These are phyloP conservation scores for Sterrhoptilus dennistouni DNA, from an alignment of 2,113 vertebrate species.

Conservation along the genomic window DNA sequence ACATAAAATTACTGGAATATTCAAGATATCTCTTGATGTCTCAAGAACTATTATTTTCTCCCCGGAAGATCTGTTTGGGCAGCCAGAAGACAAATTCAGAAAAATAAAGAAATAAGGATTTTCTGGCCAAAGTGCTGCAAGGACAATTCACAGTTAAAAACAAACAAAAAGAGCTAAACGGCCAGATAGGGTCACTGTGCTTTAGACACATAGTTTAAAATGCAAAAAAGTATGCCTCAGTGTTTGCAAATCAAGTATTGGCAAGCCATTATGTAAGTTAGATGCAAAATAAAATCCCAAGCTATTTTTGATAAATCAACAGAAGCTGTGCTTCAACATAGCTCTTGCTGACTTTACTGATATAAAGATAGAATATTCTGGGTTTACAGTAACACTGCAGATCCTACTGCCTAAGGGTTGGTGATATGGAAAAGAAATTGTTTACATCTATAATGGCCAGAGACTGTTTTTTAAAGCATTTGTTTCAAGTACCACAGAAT, in stretches of 20 bases:
- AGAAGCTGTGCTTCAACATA: not conserved
- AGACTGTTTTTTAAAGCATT: not conserved
- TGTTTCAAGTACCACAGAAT: not conserved
- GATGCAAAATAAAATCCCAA: not conserved
- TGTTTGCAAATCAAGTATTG: not conserved
- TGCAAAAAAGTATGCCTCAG: not conserved
- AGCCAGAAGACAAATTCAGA: not conserved
- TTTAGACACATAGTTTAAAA: not conserved
- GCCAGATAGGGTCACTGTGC: not conserved
- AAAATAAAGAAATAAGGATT: not conserved
- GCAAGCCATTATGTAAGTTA: not conserved
- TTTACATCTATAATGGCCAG: not conserved
- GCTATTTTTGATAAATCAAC: not conserved
- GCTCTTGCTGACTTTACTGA: not conserved
- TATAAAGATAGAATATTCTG: not conserved
- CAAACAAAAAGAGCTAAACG: not conserved
- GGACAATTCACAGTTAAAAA: not conserved
- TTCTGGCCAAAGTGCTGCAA: not conserved
- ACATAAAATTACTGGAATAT: not conserved
- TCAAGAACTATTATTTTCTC: not conserved
- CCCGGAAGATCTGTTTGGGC: not conserved
- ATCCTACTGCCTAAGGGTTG: not conserved
- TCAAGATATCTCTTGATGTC: not conserved
- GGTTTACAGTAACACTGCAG: not conserved
- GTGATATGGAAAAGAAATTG: not conserved